A percentile compares a stretch with the other conserved stretches of the same genome.
Conservation (phyloP, 2,888 invertebrate species). For the Diplolepis rosae region DNA sequence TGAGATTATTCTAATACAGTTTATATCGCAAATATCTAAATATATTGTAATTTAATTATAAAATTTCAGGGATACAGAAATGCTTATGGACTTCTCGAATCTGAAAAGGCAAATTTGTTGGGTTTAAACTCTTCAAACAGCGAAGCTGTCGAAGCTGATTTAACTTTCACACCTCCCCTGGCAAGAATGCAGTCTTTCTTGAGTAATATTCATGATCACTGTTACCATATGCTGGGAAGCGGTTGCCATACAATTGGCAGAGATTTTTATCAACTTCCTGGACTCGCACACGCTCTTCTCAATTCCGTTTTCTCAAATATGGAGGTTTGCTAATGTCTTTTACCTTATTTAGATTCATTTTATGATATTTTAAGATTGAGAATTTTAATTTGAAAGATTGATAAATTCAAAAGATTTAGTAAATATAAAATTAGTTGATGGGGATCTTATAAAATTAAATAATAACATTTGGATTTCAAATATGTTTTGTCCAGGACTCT, state of each 20-base stretch:
- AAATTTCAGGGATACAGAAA: conserved; percentile 78
- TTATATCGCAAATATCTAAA: neutral
- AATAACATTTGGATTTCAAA: too few species aligned
- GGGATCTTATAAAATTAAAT: too few species aligned
- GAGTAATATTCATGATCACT: conserved; percentile 85
- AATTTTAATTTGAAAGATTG: too few species aligned
- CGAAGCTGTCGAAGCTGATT: conserved; percentile 71
- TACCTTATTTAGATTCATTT: conserved; percentile 1
- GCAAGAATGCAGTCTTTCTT: conserved; percentile 91
- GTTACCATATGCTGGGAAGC: conserved; percentile 84
- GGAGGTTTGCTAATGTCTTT: conserved; percentile 71
- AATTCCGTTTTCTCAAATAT: conserved; percentile 83
- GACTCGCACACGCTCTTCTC: conserved; percentile 83
- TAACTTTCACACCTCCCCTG: conserved; percentile 77
- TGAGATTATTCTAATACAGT: neutral
- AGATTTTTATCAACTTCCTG: conserved; percentile 87
- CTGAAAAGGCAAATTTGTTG: conserved; percentile 85
- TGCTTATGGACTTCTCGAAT: conserved; percentile 83
- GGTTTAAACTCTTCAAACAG: conserved; percentile 75
- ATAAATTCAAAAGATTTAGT: too few species aligned
- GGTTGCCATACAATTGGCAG: conserved; percentile 81
- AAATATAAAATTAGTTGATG: too few species aligned
- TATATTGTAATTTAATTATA: neutral
- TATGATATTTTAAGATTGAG: too few species aligned
- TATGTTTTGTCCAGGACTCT: too few species aligned